Evolutionary conservation across 2,797 vertebrate species (phyloP).

Genomic region (Pangasius mekongensis): DNA sequence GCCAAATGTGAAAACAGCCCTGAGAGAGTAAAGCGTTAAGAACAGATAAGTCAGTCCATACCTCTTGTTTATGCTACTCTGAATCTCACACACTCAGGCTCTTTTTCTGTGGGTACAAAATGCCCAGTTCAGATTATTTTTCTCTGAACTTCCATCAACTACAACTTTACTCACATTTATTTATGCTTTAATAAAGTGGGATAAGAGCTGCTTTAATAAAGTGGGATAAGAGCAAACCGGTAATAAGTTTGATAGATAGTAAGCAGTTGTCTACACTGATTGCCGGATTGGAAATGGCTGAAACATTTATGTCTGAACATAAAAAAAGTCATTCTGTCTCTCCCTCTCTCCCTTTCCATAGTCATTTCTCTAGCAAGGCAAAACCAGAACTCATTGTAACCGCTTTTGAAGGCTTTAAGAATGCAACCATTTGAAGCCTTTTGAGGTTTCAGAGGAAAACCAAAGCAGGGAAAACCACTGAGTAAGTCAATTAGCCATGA

Average conservation of each 20-base stretch:
- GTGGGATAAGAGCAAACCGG: slow-evolving; percentile 45
- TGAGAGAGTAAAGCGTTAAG: not conserved
- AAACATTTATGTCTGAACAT: slow-evolving; percentile 46
- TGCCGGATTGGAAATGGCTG: slow-evolving; percentile 61
- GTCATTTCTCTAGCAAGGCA: slow-evolving; percentile 48
- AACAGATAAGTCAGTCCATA: no score
- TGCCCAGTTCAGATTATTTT: slow-evolving; percentile 59
- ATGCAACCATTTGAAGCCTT: slow-evolving; percentile 47
- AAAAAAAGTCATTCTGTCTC: slow-evolving; percentile 47
- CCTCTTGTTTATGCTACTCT: slow-evolving; percentile 59
- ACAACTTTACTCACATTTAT: slow-evolving; percentile 70
- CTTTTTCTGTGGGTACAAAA: slow-evolving; percentile 63
- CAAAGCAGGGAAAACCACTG: slow-evolving; percentile 45
- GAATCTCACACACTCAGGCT: slow-evolving; percentile 70
- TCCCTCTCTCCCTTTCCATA: slow-evolving; percentile 15
- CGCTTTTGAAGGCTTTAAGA: slow-evolving; percentile 53
- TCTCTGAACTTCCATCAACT: slow-evolving; percentile 63
- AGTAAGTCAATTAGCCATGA: slow-evolving; percentile 47
- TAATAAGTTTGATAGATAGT: slow-evolving; percentile 49
- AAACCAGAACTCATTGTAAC: slow-evolving; percentile 60
- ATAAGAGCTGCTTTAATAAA: slow-evolving; percentile 54
- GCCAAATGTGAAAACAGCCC: not conserved
- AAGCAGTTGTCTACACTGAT: slow-evolving; percentile 64
- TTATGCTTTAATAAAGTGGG: slow-evolving; percentile 60
- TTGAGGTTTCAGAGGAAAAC: slow-evolving; percentile 60